Evolutionary conservation across 2,797 vertebrate genomes (phyloP).

Genomic region (Alexandromys oeconomus): DNA sequence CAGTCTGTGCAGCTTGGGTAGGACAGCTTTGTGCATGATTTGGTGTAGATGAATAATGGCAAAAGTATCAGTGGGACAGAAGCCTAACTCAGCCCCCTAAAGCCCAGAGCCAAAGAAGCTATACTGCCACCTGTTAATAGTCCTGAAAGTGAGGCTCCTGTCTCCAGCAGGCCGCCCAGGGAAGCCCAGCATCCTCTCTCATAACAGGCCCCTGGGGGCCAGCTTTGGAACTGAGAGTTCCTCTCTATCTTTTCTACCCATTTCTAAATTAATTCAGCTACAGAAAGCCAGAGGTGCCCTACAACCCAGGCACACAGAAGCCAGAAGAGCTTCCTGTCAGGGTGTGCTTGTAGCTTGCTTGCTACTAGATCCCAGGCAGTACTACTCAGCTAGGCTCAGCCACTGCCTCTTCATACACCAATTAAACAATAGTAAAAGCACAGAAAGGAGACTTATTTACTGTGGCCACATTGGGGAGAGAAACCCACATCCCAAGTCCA

Average conservation of each 20-base stretch:
- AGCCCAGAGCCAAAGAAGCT: background rate
- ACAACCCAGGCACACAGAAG: background rate
- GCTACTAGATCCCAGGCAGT: background rate
- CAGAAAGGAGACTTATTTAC: background rate
- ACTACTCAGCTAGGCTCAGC: background rate
- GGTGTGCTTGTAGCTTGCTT: background rate
- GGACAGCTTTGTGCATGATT: background rate
- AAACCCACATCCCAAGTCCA: background rate
- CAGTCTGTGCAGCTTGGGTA: too few species aligned
- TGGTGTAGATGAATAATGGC: background rate
- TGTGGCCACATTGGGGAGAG: background rate
- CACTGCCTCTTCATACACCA: background rate
- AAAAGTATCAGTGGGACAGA: background rate
- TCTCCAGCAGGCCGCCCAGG: background rate
- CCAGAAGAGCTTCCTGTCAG: accelerated
- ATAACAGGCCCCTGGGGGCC: background rate
- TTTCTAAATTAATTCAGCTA: background rate
- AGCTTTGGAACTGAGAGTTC: background rate
- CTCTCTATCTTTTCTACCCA: background rate
- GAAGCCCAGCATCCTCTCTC: background rate
- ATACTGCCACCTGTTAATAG: background rate
- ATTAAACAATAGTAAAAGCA: background rate
- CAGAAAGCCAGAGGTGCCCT: background rate
- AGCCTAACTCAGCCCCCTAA: background rate
- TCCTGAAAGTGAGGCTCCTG: background rate